Percentiles rank a stretch among this genome's conserved stretches.
phyloP scores from a whole-genome alignment of 1,140 invertebrate genomes.

The Panonychus citri region DNA sequence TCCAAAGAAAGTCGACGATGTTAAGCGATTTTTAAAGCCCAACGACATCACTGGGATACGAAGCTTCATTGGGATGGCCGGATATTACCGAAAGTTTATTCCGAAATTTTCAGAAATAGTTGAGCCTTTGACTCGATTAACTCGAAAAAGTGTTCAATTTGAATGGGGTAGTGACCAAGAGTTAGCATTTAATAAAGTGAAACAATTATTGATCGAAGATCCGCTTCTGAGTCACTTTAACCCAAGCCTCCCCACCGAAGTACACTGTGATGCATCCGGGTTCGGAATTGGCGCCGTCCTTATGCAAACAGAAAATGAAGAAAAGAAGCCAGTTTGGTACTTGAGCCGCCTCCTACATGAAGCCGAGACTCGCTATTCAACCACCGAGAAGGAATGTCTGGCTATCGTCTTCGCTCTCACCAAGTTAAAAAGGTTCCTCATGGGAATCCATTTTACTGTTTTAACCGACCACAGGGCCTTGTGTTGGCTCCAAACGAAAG shows the following conservation, averaged over 20 bases:
- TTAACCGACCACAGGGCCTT: neutral
- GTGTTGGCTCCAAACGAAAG: neutral
- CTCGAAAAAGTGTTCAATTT: neutral
- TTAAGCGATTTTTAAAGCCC: constrained; percentile 19
- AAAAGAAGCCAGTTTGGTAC: too few relatives aligned
- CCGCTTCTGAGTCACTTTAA: neutral
- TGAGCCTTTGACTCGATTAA: constrained; percentile 15
- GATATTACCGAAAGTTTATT: constrained; percentile 26
- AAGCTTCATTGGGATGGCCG: constrained; percentile 24
- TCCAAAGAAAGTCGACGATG: constrained; percentile 21
- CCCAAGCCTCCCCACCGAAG: neutral
- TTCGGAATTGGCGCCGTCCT: constrained; percentile 3
- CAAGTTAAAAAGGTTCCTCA: too few relatives aligned
- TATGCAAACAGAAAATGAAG: neutral
- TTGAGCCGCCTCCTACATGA: too few relatives aligned
- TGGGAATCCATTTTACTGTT: too few relatives aligned
- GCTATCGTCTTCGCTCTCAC: too few relatives aligned
- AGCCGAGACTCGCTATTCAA: too few relatives aligned
- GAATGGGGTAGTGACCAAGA: neutral
- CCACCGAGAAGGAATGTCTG: too few relatives aligned
- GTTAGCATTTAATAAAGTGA: neutral
- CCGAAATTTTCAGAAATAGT: constrained; percentile 19
- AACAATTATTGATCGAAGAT: neutral
- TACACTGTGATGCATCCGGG: constrained; percentile 1
- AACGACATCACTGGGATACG: constrained; percentile 21